Percentiles rank a stretch among this genome's conserved stretches.
phyloP scores from a whole-genome alignment of 2,888 invertebrate genomes.

The Euclidia mi region DNA sequence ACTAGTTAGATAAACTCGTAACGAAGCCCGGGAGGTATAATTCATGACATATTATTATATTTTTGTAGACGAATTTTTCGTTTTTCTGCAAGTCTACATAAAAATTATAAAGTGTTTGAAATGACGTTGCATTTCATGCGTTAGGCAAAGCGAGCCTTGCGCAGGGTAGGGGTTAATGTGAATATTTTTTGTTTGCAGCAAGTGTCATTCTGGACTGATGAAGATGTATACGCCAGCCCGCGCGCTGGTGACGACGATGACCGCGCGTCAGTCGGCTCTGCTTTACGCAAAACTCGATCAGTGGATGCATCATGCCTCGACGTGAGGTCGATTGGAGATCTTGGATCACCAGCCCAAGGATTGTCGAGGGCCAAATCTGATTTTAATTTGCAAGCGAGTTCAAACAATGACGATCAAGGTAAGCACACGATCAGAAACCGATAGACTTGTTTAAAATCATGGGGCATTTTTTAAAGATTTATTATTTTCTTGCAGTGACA shows the following conservation, averaged over 20 bases:
- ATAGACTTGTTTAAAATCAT: not conserved
- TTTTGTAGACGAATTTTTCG: slow-evolving; percentile 6
- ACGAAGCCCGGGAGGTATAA: too few relatives aligned
- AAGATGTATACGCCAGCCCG: slow-evolving; percentile 93
- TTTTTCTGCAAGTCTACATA: too few relatives aligned
- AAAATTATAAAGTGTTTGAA: too few relatives aligned
- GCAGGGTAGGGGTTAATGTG: too few relatives aligned
- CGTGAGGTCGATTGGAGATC: slow-evolving; percentile 93
- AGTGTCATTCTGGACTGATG: slow-evolving; percentile 95
- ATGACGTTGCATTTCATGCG: too few relatives aligned
- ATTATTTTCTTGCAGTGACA: slow-evolving; percentile 58
- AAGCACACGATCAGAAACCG: slow-evolving; percentile 39
- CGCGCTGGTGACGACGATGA: slow-evolving; percentile 92
- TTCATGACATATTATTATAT: too few relatives aligned
- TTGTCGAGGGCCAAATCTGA: slow-evolving; percentile 96
- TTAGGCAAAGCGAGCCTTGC: too few relatives aligned
- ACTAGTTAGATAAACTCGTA: too few relatives aligned
- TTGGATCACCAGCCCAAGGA: slow-evolving; percentile 91
- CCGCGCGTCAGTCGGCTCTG: slow-evolving; percentile 93
- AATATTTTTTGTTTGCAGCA: too few relatives aligned
- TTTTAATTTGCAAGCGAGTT: slow-evolving; percentile 94
- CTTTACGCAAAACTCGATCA: slow-evolving; percentile 95
- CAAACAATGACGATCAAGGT: slow-evolving; percentile 93
- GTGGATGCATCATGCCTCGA: slow-evolving; percentile 97
- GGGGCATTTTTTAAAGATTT: not conserved